Conservation (phyloP, 2,113 vertebrate species). For the Meles meles region DNA sequence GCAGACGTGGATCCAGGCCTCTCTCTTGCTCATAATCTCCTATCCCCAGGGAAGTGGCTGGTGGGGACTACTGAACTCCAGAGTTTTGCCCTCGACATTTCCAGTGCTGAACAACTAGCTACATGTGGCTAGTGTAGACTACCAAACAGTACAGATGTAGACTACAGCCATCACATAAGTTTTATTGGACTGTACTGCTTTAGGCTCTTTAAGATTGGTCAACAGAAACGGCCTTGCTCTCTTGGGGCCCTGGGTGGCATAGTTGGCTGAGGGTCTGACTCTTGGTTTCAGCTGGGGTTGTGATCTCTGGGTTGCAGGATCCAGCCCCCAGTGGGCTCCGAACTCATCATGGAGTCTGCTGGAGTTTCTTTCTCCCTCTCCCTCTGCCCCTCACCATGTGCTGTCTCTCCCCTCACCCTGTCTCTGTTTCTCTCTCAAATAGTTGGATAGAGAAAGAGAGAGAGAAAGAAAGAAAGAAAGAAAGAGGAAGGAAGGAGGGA, state of each 20-base stretch:
- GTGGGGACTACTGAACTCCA: background rate
- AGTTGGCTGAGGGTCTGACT: background rate
- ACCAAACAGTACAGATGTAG: background rate
- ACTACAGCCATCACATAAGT: background rate
- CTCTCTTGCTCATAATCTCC: background rate
- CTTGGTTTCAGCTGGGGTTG: background rate
- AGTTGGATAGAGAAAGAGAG: background rate
- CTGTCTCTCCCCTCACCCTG: background rate
- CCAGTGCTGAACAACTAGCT: background rate
- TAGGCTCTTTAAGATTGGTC: background rate
- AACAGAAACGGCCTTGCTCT: background rate
- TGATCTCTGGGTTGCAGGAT: background rate
- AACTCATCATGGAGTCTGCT: background rate
- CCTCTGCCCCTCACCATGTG: background rate
- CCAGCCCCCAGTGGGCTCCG: background rate
- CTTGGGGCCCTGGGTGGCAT: background rate
- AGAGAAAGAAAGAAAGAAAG: too few relatives aligned
- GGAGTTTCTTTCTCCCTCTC: background rate
- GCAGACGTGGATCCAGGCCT: background rate
- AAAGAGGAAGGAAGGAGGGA: too few relatives aligned
- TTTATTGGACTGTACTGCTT: background rate
- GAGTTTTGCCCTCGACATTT: background rate
- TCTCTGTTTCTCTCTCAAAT: background rate
- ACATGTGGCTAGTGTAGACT: background rate
- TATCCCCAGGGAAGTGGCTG: background rate